Conservation (phyloP, 2,113 vertebrate genomes). For the Catharus fuscescens region DNA sequence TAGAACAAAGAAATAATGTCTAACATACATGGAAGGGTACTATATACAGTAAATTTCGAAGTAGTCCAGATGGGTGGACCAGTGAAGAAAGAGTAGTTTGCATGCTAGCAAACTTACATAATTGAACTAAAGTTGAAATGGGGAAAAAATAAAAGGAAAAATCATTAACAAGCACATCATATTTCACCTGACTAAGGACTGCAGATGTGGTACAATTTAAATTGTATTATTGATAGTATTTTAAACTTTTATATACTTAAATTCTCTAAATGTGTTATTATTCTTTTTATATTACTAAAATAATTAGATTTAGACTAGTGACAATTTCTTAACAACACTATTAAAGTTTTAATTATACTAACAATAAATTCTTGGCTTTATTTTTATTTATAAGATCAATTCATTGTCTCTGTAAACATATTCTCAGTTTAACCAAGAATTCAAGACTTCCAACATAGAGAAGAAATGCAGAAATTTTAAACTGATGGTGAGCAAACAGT, state of each 20-base stretch:
- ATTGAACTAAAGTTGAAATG: background rate
- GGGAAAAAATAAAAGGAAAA: background rate
- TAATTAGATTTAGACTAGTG: background rate
- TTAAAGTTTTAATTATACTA: background rate
- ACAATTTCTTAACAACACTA: background rate
- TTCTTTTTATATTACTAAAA: background rate
- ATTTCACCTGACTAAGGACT: background rate
- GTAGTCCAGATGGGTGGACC: background rate
- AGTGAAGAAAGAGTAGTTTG: background rate
- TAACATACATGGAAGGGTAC: background rate
- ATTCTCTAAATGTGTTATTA: background rate
- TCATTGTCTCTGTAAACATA: background rate
- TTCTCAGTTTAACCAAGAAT: background rate
- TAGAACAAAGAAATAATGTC: background rate
- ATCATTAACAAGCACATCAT: background rate
- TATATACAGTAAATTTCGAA: background rate
- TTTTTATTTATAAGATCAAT: background rate
- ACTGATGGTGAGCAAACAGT: accelerated
- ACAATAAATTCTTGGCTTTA: background rate
- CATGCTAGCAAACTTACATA: background rate
- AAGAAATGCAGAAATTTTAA: background rate
- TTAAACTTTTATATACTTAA: background rate
- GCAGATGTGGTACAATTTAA: background rate
- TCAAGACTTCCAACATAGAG: background rate
- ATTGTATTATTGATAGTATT: background rate